These are phyloP conservation scores for Argentina silus DNA, from an alignment of 2,797 vertebrate genomes.

Conservation along the genomic window DNA sequence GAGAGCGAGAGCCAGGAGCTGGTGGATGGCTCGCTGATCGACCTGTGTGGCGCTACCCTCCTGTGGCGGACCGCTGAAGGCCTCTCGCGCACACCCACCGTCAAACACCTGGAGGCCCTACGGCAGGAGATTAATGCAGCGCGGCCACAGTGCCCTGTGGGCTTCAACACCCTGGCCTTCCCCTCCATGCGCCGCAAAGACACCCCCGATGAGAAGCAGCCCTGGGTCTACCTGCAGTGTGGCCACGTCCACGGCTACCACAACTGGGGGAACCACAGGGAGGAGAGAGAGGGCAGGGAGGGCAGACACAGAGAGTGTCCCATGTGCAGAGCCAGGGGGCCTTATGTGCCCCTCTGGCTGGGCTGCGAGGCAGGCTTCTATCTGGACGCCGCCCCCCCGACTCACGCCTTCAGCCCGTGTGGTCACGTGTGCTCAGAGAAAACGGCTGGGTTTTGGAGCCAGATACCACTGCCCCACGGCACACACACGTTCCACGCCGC, in stretches of 20 bases:
- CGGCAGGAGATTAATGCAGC: conserved; percentile 97
- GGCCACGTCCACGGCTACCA: conserved; percentile 98
- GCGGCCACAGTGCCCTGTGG: conserved; percentile 95
- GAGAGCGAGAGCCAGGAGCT: conserved; percentile 94
- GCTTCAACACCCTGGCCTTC: conserved; percentile 98
- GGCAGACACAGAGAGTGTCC: conserved; percentile 93
- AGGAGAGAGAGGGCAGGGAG: conserved; percentile 77
- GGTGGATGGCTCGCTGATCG: conserved; percentile 94
- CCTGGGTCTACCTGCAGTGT: conserved; percentile 96
- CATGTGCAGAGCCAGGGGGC: conserved; percentile 94
- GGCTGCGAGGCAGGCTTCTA: conserved; percentile 97
- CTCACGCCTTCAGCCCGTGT: conserved; percentile 93
- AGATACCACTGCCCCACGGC: conserved; percentile 96
- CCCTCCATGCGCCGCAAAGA: conserved; percentile 98
- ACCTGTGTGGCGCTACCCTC: conserved; percentile 94
- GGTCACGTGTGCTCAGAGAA: conserved; percentile 98
- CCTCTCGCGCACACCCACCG: conserved; percentile 91
- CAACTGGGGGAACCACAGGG: conserved; percentile 92
- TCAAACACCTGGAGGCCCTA: conserved; percentile 96
- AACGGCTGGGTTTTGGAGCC: conserved; percentile 95
- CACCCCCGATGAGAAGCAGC: conserved; percentile 96
- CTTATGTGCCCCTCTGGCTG: conserved; percentile 96
- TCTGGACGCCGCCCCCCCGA: conserved; percentile 93
- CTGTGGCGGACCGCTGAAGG: conserved; percentile 97
- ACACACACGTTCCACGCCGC: conserved; percentile 98